Base-by-base conservation (phyloP, 2,797 vertebrate genomes). In the Mus caroli region DNA sequence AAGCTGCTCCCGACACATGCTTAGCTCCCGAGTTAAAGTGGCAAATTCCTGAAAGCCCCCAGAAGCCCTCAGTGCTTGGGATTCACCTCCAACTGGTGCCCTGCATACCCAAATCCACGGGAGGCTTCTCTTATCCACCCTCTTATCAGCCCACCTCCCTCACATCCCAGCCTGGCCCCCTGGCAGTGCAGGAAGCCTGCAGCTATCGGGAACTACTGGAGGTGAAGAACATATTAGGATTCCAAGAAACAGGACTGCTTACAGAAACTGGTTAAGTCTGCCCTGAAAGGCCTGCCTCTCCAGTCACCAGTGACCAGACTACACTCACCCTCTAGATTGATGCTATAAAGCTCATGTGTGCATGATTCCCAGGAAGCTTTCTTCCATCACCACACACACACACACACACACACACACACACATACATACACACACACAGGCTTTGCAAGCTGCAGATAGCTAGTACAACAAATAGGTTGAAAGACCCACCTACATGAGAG, bases 21-120 rank as follows among this genome's bases (percentile, higher is more conserved):
- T 99, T 97, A 99, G 99, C 99, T 99, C 99, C 98, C 99, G 99
- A 0, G 99, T 99, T 98, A 99, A 98, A 34, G 99, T 99, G 50
- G 99, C 99, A 98, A 99, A 99, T 99, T 99, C 99, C 99, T 99
- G 98, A 37, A 93, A 98, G 84, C 28, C 84, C 95, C 95, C 96
- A 64, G 69, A 50, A 20, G 67, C 26, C 69, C 89, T 96, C 79
- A 96, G 92, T 82, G 40, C 60, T 56, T 11, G 19, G 19, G 79
- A 69, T 58, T 77, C 20, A 4, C 6, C 14, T 26, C 31, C 13
- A 20, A 3, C 40, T 26, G 46, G 88, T 0, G 1, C 15, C 50
- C 89, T 50, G 67, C 34, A 77, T 0, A 12, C 24, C 31, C 28
- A 28, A 64, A 34, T 75, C 54, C 8, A 34, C 0, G 40, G 37